Percentiles rank a stretch among this genome's conserved stretches.
phyloP scores from a whole-genome alignment of 2,797 vertebrate species.

The Oceanodroma leucorhoa region DNA sequence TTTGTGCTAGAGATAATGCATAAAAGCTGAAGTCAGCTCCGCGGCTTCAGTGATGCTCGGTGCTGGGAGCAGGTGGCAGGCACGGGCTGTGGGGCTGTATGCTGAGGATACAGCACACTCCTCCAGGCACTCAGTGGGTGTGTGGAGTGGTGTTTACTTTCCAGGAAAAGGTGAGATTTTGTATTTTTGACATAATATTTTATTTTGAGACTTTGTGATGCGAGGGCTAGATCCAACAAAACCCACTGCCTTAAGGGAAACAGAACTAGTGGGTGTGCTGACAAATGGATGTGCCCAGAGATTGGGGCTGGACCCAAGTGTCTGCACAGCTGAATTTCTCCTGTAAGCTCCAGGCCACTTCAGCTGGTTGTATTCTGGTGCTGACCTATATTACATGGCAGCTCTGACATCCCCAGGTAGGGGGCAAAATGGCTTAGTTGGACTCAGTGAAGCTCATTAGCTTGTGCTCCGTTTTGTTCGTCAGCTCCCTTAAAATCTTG shows the following conservation, averaged over 20 bases:
- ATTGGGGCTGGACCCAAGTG: not conserved
- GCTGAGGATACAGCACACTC: not conserved
- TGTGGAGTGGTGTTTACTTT: not conserved
- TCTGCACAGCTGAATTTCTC: not conserved
- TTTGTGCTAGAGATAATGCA: not conserved
- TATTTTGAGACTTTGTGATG: not conserved
- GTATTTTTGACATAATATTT: not conserved
- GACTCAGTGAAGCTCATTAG: not conserved
- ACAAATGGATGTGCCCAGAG: not conserved
- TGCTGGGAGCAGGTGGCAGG: not conserved
- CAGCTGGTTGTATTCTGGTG: not conserved
- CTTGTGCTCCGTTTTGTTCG: not conserved
- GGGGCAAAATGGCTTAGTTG: not conserved
- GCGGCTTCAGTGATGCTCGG: not conserved
- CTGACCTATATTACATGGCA: not conserved
- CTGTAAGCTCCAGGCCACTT: not conserved
- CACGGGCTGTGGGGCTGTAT: not conserved
- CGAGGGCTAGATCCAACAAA: not conserved
- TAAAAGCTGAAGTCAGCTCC: not conserved
- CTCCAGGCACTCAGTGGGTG: not conserved
- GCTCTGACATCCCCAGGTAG: not conserved
- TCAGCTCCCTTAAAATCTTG: not conserved
- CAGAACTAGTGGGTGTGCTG: not conserved
- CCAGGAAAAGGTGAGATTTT: not conserved
- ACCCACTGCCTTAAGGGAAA: not conserved